Base-by-base conservation (phyloP, 2,888 invertebrate species). In the Odiellus spinosus region DNA sequence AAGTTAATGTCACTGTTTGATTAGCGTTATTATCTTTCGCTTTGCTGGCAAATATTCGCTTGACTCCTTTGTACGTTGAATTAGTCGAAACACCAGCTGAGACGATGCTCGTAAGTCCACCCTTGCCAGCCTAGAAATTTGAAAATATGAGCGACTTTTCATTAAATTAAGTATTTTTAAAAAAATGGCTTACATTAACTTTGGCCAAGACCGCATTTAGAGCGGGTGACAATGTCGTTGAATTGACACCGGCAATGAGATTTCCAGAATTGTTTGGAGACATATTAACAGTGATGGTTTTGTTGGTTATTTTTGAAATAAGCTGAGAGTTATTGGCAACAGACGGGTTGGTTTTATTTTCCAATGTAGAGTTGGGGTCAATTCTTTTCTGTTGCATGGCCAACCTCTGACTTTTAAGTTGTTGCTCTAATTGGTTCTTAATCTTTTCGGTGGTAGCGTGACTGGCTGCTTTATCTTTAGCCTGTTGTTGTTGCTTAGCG, bases 321-420 rank as follows among this genome's bases (percentile, higher is more conserved):
- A 26, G 4, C 8, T 4, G 26, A 26, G 26, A 8, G 8, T 26
- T 26, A n/a, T n/a, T n/a, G n/a, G n/a, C n/a, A n/a, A n/a, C n/a
- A 6, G 26, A 26, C 4, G 26, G 4, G 8, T 8, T 26, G 4
- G 26, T 26, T 26, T 26, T 26, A 26, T 8, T 26, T 6, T 26
- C 26, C 26, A 26, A 8, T 8, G 26, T 26, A 4, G 26, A 26
- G 8, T 26, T 26, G 8, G 26, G 26, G 8, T 26, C 26, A 8
- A 63, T 50, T 12, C 85, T 72, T 64, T 87, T 88, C 60, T 88
- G 88, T 60, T 87, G 85, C 67, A 86, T 84, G 1, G 84, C 86
- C 18, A 84, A 82, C 51, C 90, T 69, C 63, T 91, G 91, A 59
- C 86, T 73, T 48, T 85, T 78, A 54, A 91, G 67, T 61, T 90